Conservation (phyloP, 1,140 invertebrate genomes). For the Ceratina australensis region DNA sequence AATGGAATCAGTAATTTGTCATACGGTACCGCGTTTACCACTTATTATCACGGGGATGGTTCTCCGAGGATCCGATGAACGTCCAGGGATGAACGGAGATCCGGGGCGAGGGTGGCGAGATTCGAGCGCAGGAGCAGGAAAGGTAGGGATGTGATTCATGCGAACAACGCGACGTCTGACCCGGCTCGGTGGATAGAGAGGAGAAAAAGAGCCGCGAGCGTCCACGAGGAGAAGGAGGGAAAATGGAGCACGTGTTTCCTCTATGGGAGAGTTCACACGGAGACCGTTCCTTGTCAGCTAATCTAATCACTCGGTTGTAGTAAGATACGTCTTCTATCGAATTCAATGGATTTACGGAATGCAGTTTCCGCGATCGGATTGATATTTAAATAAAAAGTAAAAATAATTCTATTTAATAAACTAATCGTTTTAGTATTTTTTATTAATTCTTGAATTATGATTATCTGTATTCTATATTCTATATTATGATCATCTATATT, state of each 20-base stretch:
- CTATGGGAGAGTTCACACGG: constrained; percentile 75
- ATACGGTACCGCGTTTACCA: not conserved
- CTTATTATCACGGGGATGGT: not conserved
- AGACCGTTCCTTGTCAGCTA: constrained; percentile 61
- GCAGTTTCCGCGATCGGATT: too few species aligned
- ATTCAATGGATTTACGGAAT: too few species aligned
- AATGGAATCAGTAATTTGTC: constrained; percentile 28
- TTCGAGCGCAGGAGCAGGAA: not conserved
- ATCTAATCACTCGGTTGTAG: constrained; percentile 71
- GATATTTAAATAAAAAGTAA: too few species aligned
- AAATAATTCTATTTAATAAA: too few species aligned
- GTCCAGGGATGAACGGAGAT: constrained; percentile 44
- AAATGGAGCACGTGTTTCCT: constrained; percentile 70
- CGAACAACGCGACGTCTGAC: constrained; percentile 41
- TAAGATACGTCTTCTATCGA: constrained; percentile 26
- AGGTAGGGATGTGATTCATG: constrained; percentile 49
- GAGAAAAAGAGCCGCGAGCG: constrained; percentile 31
- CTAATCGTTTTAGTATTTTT: too few species aligned
- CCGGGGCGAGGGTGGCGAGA: constrained; percentile 28
- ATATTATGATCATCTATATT: too few species aligned
- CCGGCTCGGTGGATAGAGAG: not conserved
- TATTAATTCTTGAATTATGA: too few species aligned
- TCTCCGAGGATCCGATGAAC: constrained; percentile 18
- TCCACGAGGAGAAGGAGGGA: constrained; percentile 38
- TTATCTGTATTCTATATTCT: too few species aligned